Evolutionary conservation across 1,140 invertebrate species (phyloP).

Genomic region (Microplitis demolitor): DNA sequence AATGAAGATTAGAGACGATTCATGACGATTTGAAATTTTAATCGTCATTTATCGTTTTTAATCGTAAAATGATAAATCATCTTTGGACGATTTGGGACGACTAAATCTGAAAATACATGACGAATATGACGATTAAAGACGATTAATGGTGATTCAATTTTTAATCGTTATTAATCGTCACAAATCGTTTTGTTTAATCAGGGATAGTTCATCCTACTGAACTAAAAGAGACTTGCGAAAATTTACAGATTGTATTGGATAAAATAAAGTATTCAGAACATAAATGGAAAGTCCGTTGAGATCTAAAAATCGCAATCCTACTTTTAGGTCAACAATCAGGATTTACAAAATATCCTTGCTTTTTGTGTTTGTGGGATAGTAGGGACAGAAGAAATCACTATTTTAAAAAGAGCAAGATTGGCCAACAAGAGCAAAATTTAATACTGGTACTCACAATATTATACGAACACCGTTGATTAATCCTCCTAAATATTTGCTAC

Average conservation of each 20-base stretch:
- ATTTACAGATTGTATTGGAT: constrained; percentile 12
- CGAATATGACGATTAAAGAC: too few species aligned
- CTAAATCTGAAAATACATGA: too few species aligned
- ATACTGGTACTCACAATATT: background rate
- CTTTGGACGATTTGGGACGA: too few species aligned
- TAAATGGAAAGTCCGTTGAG: constrained; percentile 11
- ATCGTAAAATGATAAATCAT: too few species aligned
- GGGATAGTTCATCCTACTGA: constrained; percentile 10
- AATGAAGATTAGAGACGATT: too few species aligned
- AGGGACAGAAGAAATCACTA: background rate
- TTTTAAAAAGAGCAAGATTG: constrained; percentile 2
- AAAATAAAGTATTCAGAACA: constrained; percentile 17
- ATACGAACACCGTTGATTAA: background rate
- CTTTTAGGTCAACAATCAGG: constrained; percentile 14
- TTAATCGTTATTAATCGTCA: too few species aligned
- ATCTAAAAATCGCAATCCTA: constrained; percentile 18
- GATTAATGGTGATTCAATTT: too few species aligned
- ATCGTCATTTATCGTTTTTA: too few species aligned
- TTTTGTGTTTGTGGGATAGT: constrained; percentile 14
- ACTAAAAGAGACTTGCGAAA: constrained; percentile 28
- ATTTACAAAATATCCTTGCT: constrained; percentile 10
- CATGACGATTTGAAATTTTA: too few species aligned
- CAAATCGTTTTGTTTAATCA: too few species aligned
- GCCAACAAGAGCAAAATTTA: background rate
- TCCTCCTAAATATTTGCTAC: background rate